These are phyloP conservation scores for Drosophila ambigua DNA, from an alignment of 1,140 invertebrate species.

Conservation along the genomic window DNA sequence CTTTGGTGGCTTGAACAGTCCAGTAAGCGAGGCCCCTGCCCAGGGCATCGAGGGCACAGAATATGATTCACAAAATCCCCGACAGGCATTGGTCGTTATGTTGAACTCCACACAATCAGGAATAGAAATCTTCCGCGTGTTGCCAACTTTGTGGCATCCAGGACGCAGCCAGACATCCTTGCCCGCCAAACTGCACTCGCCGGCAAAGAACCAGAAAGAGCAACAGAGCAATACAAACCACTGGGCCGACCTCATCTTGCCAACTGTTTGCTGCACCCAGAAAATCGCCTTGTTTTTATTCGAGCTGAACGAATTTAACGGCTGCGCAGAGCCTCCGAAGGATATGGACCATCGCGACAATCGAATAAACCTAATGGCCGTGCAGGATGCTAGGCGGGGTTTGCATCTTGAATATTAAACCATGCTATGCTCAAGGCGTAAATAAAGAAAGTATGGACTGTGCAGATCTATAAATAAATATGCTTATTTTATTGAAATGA, in stretches of 20 bases:
- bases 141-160: slow-evolving; percentile 87
- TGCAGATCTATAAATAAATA: too few relatives aligned
- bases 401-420: too few relatives aligned
- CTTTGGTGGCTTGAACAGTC: slow-evolving; percentile 82
- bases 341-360: too few relatives aligned
- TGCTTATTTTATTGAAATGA: too few relatives aligned
- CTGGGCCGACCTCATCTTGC: slow-evolving; percentile 40
- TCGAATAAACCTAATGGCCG: too few relatives aligned
- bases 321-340: slow-evolving; percentile 31
- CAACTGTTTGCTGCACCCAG: slow-evolving; percentile 18
- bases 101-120: slow-evolving; percentile 93
- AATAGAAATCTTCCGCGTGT: slow-evolving; percentile 91
- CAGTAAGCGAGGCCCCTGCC: slow-evolving; percentile 85
- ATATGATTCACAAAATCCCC: slow-evolving; percentile 94
- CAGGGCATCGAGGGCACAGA: slow-evolving; percentile 87
- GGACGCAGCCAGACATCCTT: slow-evolving; percentile 85
- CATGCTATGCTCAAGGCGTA: too few relatives aligned
- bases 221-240: slow-evolving; percentile 36
- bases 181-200: slow-evolving; percentile 43
- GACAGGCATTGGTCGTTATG: slow-evolving; percentile 93
- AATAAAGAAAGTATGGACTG: too few relatives aligned
- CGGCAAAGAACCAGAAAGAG: slow-evolving; percentile 27
- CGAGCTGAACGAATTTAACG: slow-evolving; percentile 5
- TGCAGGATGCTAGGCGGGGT: too few relatives aligned
- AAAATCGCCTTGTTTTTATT: slow-evolving; percentile 35